Evolutionary conservation across 2,797 vertebrate genomes (phyloP), one percentile per base, ranked within the genome.

Genomic region (Toxotes lorentzi): DNA sequence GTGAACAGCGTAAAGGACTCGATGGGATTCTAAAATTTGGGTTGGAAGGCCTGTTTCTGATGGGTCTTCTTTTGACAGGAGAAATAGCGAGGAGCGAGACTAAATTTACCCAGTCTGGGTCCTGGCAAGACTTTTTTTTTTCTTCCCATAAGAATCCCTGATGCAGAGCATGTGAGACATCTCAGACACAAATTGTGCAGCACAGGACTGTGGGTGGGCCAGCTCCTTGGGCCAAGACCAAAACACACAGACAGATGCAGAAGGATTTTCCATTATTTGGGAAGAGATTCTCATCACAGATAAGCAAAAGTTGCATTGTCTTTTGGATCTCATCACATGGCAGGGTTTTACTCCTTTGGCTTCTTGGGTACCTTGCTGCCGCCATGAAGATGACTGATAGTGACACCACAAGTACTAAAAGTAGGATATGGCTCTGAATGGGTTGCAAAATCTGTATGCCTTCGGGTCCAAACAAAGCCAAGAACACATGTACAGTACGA

Each of bases 121-220:
- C 60, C 75, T 62, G 62, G 83, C 82, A 83, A 78, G 79, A 63
- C 30, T 63, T 40, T 40, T 79, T 68, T 58, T 45, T 45, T 35
- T 50, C 30, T 51, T 11, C 40, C 14, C n/a, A 24, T 35, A 53
- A 69, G 76, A 69, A 79, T 81, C 65, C 59, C 75, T 86, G 78
- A 90, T 78, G 72, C 73, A 83, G 82, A 89, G 76, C 63, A 68
- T 85, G 79, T 69, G 73, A 91, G 86, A 91, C 90, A 81, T 85
- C 78, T 88, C 72, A 43, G 84, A 66, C 86, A 85, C 69, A 76
- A 61, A 80, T 56, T 70, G 81, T 82, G 79, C 77, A 70, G 78
- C 45, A 45, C 32, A 70, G 65, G 81, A 62, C 84, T 81, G 85
- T 90, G 82, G 88, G 85, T 87, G 87, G 89, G 81, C 76, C 63